Base-by-base conservation (phyloP, 1,140 invertebrate genomes). In the Drosophila subpulchrella region DNA sequence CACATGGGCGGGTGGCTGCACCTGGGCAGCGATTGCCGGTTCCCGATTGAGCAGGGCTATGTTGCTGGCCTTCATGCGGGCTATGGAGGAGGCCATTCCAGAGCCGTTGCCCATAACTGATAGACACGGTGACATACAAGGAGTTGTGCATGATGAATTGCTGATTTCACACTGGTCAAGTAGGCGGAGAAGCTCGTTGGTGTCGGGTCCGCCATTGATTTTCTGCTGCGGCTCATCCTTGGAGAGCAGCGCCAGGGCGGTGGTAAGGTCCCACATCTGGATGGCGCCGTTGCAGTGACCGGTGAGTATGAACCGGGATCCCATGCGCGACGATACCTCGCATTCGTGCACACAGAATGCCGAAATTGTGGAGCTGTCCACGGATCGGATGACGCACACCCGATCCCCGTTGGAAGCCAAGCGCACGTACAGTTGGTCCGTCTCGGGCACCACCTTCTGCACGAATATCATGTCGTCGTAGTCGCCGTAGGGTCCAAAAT, bases 231-330 rank as follows among this genome's bases (percentile, higher is more conserved):
- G 93, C 92, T 94, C 93, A 82, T 94, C 93, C 94, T 96, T 95
- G 82, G 95, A 93, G 86, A 95, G 94, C 58, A 96, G 94, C 93
- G 99, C 97, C 17, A 99, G 93, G 48, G 98, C 98, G 10, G 98
- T 99, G 4, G 98, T 99, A 36, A 99, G 94, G 93, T 99, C 98
- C 98, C 98, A 99, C 97, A 99, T 98, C 94, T 99, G 98, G 79
- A 99, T 96, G 54, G 96, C 96, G 50, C 98, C 98, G 91, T 97
- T 98, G 15, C 96, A 95, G 92, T 99, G 98, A 6, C 98, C 98
- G 15, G 98, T 99, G 77, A 99, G 97, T 80, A 99, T 96, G 86
- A 98, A 98, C 65, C 98, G 92, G 12, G 98, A 97, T 3, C 97
- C 97, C 96, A 98, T 98, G 38, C 97, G 94, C 90, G 95, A 96